Evolutionary conservation across 35 echinoderm and acorn worm genomes (phyloP).

Genomic region (Acanthaster planci): DNA sequence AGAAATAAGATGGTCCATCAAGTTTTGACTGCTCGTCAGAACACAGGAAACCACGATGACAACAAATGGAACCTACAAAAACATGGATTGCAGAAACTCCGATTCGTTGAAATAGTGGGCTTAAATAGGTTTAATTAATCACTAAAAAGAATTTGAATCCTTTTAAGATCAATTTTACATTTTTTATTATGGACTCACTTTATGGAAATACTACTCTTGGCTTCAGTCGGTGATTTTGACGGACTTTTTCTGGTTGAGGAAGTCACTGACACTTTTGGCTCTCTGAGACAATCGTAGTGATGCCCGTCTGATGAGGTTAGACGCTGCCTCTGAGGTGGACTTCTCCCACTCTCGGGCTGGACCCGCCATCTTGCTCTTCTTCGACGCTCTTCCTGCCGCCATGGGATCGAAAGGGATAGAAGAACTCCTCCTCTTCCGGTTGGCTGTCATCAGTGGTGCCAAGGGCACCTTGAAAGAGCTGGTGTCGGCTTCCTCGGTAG

Average conservation of each 20-base stretch:
- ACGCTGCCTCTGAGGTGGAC: neutral
- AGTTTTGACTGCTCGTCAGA: too few relatives aligned
- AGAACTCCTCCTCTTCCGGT: slow-evolving; percentile 46
- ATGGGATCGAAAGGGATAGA: slow-evolving; percentile 52
- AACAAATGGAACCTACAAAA: too few relatives aligned
- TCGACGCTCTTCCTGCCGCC: slow-evolving; percentile 19
- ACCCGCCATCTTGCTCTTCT: neutral
- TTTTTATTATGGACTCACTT: too few relatives aligned
- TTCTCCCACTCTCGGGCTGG: slow-evolving; percentile 13
- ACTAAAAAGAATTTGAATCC: too few relatives aligned
- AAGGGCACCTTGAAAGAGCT: slow-evolving; percentile 9
- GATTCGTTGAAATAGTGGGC: too few relatives aligned
- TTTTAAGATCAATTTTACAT: too few relatives aligned
- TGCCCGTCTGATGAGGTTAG: neutral
- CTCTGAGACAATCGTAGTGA: neutral
- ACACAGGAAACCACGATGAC: too few relatives aligned
- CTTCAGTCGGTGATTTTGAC: slow-evolving; percentile 20
- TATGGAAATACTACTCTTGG: neutral
- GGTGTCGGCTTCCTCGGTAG: neutral
- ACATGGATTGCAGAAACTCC: too few relatives aligned
- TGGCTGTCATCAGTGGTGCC: neutral
- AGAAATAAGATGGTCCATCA: too few relatives aligned
- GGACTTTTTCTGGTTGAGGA: slow-evolving; percentile 11
- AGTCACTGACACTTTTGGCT: slow-evolving; percentile 16
- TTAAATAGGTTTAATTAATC: too few relatives aligned